Base-by-base conservation (phyloP, 2,797 vertebrate genomes). In the Miichthys miiuy region DNA sequence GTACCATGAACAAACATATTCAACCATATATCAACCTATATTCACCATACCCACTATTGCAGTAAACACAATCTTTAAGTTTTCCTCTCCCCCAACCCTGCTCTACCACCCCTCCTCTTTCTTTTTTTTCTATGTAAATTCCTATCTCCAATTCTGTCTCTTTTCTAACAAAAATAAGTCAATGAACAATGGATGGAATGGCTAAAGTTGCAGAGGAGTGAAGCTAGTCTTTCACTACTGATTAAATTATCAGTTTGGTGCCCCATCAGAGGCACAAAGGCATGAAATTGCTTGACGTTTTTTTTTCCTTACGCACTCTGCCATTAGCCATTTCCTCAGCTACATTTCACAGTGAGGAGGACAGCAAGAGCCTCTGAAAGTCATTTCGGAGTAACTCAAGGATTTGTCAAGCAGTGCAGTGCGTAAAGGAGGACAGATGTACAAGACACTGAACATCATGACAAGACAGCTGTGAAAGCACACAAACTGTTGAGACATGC, bases 241-340 rank as follows among this genome's bases (percentile, higher is more conserved):
- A 94, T 93, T 92, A 90, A 94, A 88, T 92, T 86, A 93, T 92
- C 92, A 94, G 85, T 84, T 87, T 79, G 87, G 86, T 38, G 71
- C 89, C 86, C 82, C 87, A 86, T 87, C n/a, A 20, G 74, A 85
- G 25, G 77, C 87, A 89, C 78, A 62, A 87, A 82, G 79, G 90
- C 92, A 91, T 93, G 92, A 95, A 95, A 95, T 95, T 92, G 84
- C 90, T 91, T 92, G 88, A 90, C 75, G 81, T 91, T 91, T 92
- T 90, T 88, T 85, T 87, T 87, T 91, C 66, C 60, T 60, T 75
- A 86, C 73, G 76, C 83, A 76, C 71, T 81, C 69, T 85, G 82
- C 86, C 87, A 89, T 92, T 86, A 90, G 88, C 77, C 85, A 84
- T 87, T 91, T 89, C 80, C 83, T 84, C 63, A 6, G 81, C 82